Evolutionary conservation across 2,888 invertebrate genomes (phyloP).

Genomic region (Morpho helenor): DNA sequence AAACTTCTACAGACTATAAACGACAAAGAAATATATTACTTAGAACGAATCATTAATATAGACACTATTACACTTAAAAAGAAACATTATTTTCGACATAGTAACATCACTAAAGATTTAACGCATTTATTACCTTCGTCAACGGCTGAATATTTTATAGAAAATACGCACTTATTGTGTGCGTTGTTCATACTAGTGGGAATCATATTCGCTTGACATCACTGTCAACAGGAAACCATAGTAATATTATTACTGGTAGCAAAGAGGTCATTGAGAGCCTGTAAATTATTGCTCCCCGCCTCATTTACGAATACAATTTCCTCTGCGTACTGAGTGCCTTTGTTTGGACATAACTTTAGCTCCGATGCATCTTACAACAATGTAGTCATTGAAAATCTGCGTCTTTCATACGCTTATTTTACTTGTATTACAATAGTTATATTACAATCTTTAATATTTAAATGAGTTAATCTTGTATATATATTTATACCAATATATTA

Average conservation of each 20-base stretch:
- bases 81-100: conserved; percentile 12
- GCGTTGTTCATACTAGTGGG: background rate
- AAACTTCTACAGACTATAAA: too few species aligned
- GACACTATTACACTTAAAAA: conserved; percentile 2
- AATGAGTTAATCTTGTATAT: too few species aligned
- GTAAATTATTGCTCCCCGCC: conserved; percentile 54
- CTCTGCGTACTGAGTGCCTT: conserved; percentile 59
- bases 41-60: too few species aligned
- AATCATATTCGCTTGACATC: conserved; percentile 13
- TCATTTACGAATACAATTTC: conserved; percentile 72
- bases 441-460: too few species aligned
- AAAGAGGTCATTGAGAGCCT: conserved; percentile 34
- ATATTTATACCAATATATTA: too few species aligned
- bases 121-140: conserved; percentile 17
- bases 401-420: conserved; percentile 1
- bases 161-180: conserved; percentile 5
- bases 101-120: conserved; percentile 14
- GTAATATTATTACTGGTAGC: conserved; percentile 32
- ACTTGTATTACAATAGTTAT: too few species aligned
- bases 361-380: conserved; percentile 19
- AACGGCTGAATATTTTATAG: background rate
- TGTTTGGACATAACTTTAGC: conserved; percentile 36
- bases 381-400: conserved; percentile 11
- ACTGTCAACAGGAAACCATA: conserved; percentile 25
- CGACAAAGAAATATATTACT: too few species aligned